phyloP scores from a whole-genome alignment of 2,113 vertebrate genomes.

The Eurystomus gularis region DNA sequence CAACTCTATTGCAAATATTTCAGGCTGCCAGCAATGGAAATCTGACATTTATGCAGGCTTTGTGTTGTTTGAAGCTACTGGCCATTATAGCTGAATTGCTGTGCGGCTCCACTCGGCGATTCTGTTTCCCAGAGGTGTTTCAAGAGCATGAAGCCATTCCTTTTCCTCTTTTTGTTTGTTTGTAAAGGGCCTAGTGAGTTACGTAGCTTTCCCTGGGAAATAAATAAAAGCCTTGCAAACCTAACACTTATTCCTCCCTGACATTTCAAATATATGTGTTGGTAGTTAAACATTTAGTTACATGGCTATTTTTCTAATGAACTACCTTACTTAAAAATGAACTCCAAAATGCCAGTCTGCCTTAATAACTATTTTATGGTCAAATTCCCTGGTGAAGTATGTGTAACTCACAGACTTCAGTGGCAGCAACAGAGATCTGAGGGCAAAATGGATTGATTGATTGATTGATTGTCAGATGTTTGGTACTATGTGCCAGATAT shows the following conservation, averaged over 20 bases:
- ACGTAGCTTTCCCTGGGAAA: conserved; percentile 11
- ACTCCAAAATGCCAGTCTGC: conserved; percentile 1
- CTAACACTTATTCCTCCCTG: neutral
- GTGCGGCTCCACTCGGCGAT: neutral
- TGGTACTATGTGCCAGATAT: neutral
- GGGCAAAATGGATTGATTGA: neutral
- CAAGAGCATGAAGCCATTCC: conserved; percentile 26
- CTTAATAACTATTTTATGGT: neutral
- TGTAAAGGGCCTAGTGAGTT: conserved; percentile 14
- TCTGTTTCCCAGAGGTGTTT: conserved; percentile 52
- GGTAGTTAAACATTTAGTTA: conserved; percentile 35
- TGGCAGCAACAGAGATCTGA: neutral
- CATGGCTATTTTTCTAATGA: conserved; percentile 17
- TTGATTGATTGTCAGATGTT: conserved; percentile 12
- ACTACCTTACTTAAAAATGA: neutral
- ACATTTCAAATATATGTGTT: conserved; percentile 20
- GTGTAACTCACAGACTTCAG: neutral
- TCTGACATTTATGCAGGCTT: conserved; percentile 53
- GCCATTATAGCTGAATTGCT: conserved; percentile 49
- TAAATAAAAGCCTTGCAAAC: conserved; percentile 8
- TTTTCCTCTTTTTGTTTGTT: conserved; percentile 19
- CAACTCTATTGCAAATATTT: conserved; percentile 29
- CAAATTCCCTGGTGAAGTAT: neutral
- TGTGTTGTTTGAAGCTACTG: conserved; percentile 60
- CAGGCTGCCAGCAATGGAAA: conserved; percentile 46